Percentiles rank a stretch among this genome's conserved stretches.
These are phyloP conservation scores for Zoanthus gigantus DNA, from an alignment of 92 coral and sea anemone genomes.

Conservation along the genomic window DNA sequence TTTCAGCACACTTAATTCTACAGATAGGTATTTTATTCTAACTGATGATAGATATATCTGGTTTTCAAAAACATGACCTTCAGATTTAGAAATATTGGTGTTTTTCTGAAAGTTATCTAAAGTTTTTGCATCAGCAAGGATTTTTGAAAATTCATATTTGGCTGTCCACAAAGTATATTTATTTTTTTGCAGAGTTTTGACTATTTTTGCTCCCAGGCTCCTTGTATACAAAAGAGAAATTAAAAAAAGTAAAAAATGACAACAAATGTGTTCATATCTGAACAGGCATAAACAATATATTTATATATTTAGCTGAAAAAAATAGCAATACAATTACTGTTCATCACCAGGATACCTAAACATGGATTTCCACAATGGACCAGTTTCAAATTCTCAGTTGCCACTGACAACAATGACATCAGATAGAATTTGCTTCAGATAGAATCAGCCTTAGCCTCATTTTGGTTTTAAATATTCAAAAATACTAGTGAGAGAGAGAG, in stretches of 20 bases:
- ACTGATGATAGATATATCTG: conserved; percentile 37
- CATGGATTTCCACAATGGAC: conserved; percentile 3
- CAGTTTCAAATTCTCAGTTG: background rate
- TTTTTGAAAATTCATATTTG: conserved; percentile 35
- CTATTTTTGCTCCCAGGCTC: conserved; percentile 17
- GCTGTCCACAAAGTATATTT: conserved; percentile 20
- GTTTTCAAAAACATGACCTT: conserved; percentile 33
- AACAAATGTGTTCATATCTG: conserved; percentile 19
- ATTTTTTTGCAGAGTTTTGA: conserved; percentile 15
- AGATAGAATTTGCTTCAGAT: background rate
- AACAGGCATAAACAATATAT: conserved; percentile 3
- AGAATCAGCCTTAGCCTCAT: background rate
- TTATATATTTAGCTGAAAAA: conserved; percentile 10
- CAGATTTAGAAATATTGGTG: conserved; percentile 24
- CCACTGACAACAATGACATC: background rate
- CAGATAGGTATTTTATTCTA: conserved; percentile 40
- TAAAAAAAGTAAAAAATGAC: background rate
- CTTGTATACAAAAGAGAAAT: conserved; percentile 10
- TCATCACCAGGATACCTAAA: conserved; percentile 9
- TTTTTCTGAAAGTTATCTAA: conserved; percentile 33
- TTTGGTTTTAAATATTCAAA: no score
- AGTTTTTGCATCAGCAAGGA: conserved; percentile 26
- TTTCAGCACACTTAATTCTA: conserved; percentile 31
- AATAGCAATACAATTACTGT: conserved; percentile 15
- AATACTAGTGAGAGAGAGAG: no score